Conservation (phyloP, 1,140 invertebrate species). For the Drosophila navojoa region DNA sequence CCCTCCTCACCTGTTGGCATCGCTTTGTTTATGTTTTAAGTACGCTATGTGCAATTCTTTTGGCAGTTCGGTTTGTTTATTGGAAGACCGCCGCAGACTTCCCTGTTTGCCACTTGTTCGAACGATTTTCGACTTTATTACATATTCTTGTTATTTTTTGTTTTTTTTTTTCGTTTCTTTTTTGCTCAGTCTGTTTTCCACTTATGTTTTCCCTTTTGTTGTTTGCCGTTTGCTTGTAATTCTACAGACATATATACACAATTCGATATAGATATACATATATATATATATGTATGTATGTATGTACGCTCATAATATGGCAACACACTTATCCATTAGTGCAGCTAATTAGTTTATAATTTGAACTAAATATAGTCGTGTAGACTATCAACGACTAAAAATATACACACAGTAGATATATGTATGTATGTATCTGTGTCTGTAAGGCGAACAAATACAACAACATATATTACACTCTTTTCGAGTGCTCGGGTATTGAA, state of each 20-base stretch:
- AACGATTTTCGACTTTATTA: not conserved
- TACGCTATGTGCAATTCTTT: slow-evolving; percentile 73
- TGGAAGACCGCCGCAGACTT: slow-evolving; percentile 72
- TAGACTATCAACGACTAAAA: too few species aligned
- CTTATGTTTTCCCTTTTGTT: slow-evolving; percentile 38
- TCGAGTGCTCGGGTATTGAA: too few species aligned
- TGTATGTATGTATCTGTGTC: too few species aligned
- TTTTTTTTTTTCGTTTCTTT: slow-evolving; percentile 2
- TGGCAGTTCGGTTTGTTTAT: slow-evolving; percentile 77
- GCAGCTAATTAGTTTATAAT: slow-evolving; percentile 21
- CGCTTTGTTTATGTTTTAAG: slow-evolving; percentile 78
- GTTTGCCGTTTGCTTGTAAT: slow-evolving; percentile 36
- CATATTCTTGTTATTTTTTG: not conserved
- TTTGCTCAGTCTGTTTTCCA: not conserved
- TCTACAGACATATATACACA: slow-evolving; percentile 4
- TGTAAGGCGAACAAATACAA: too few species aligned
- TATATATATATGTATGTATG: slow-evolving; percentile 22
- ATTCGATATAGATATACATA: not conserved
- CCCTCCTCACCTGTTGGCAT: slow-evolving; percentile 18
- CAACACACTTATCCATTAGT: slow-evolving; percentile 24
- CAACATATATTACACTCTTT: too few species aligned
- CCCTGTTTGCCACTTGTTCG: slow-evolving; percentile 74
- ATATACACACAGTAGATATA: too few species aligned
- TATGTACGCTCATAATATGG: slow-evolving; percentile 58
- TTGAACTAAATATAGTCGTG: too few species aligned